Evolutionary conservation across 2,797 vertebrate genomes (phyloP).

Genomic region (Prionace glauca): DNA sequence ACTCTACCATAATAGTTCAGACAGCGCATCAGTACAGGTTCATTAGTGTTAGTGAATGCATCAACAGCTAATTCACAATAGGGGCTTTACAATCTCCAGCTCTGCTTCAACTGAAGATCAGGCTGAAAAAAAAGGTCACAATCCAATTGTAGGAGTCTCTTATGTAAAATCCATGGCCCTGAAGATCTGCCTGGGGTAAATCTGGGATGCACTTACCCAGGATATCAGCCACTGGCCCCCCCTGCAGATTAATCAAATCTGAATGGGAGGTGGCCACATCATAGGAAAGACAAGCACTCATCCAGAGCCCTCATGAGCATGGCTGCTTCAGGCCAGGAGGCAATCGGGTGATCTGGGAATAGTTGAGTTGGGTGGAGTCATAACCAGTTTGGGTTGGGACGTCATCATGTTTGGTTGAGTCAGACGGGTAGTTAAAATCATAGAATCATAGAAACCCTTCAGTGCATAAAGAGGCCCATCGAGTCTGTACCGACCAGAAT

Average conservation of each 20-base stretch:
- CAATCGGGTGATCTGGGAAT: no score
- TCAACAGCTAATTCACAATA: constrained; percentile 31
- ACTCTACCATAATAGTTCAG: constrained; percentile 25
- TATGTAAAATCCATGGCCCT: background rate
- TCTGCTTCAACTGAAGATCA: constrained; percentile 6
- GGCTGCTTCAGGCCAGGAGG: no score
- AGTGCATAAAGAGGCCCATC: no score
- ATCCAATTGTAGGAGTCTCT: background rate
- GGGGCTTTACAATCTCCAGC: background rate
- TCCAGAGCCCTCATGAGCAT: background rate
- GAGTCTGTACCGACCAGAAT: no score
- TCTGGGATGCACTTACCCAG: background rate
- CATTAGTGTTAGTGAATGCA: constrained; percentile 14
- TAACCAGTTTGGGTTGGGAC: no score
- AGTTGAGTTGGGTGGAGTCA: no score
- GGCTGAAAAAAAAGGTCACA: background rate
- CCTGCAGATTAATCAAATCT: no score
- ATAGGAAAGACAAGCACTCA: background rate
- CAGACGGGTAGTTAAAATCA: no score
- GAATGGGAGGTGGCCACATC: background rate
- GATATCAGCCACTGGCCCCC: background rate
- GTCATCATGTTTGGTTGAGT: no score
- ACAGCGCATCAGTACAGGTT: background rate
- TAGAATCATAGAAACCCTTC: no score
- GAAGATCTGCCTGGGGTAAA: background rate